phyloP scores from a whole-genome alignment of 2,888 invertebrate genomes.

The Cosmopolites sordidus region DNA sequence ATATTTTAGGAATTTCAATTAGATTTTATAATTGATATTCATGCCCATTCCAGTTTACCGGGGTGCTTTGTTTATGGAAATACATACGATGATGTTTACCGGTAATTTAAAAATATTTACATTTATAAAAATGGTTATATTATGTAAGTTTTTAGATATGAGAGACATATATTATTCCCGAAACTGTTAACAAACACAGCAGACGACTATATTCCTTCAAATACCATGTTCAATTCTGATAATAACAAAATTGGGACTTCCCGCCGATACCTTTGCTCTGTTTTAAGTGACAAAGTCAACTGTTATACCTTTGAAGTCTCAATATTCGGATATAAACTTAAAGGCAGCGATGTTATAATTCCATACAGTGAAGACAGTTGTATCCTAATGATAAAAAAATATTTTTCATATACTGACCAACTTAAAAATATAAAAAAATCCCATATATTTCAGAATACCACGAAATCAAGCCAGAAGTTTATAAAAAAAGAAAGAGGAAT shows the following conservation, averaged over 20 bases:
- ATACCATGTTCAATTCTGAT: constrained; percentile 92
- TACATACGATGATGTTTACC: constrained; percentile 86
- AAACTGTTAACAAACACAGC: constrained; percentile 83
- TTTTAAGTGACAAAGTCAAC: constrained; percentile 73
- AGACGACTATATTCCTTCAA: constrained; percentile 80
- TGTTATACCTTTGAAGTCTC: constrained; percentile 90
- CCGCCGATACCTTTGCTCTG: constrained; percentile 73
- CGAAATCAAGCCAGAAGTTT: no score
- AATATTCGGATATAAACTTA: constrained; percentile 79
- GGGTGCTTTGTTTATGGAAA: constrained; percentile 96
- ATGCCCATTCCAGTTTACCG: constrained; percentile 86
- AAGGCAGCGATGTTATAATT: constrained; percentile 64
- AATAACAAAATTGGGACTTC: constrained; percentile 80
- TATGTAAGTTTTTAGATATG: constrained; percentile 67
- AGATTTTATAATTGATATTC: constrained; percentile 92
- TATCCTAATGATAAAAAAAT: constrained; percentile 63
- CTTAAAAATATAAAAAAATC: no score
- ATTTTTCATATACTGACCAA: constrained; percentile 2
- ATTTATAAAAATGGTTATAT: background rate
- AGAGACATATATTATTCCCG: constrained; percentile 91
- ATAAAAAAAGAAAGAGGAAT: no score
- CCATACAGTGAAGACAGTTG: constrained; percentile 94
- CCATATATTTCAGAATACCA: no score
- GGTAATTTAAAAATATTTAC: constrained; percentile 51
- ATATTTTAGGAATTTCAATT: constrained; percentile 57